Evolutionary conservation across 2,888 invertebrate genomes (phyloP).

Genomic region (Busseola fusca): DNA sequence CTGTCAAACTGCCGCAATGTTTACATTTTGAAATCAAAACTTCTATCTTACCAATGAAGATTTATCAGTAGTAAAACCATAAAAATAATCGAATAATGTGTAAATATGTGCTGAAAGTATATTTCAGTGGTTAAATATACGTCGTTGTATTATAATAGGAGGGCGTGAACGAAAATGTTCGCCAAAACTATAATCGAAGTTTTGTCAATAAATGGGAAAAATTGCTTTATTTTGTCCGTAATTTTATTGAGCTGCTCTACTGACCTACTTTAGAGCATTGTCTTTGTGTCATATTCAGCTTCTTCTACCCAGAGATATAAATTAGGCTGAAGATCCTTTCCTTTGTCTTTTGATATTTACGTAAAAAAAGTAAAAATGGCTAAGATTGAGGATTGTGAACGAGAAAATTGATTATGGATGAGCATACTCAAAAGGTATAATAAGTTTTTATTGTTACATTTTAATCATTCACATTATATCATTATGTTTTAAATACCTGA

Average conservation of each 20-base stretch:
- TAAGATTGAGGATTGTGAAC: slow-evolving; percentile 35
- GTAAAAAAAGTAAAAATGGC: slow-evolving; percentile 46
- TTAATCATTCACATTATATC: background rate
- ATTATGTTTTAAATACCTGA: background rate
- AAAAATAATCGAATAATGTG: background rate
- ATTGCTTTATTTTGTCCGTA: slow-evolving; percentile 39
- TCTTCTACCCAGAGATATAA: background rate
- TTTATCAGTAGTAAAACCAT: slow-evolving; percentile 3
- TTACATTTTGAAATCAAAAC: slow-evolving; percentile 42
- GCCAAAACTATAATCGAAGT: slow-evolving; percentile 59
- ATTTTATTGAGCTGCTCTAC: slow-evolving; percentile 63
- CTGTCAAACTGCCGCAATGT: slow-evolving; percentile 67
- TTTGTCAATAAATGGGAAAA: slow-evolving; percentile 72
- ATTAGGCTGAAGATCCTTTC: slow-evolving; percentile 6
- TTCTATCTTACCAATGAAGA: background rate
- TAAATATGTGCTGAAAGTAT: background rate
- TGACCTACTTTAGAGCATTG: slow-evolving; percentile 73
- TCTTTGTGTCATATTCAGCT: slow-evolving; percentile 62
- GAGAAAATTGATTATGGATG: slow-evolving; percentile 74
- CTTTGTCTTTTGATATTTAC: slow-evolving; percentile 23
- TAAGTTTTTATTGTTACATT: background rate
- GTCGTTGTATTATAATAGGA: background rate
- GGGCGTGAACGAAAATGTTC: slow-evolving; percentile 16
- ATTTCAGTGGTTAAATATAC: background rate
- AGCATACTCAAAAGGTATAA: slow-evolving; percentile 63